Base-by-base conservation (phyloP, 2,797 vertebrate genomes). In the Spinus olivaceus region DNA sequence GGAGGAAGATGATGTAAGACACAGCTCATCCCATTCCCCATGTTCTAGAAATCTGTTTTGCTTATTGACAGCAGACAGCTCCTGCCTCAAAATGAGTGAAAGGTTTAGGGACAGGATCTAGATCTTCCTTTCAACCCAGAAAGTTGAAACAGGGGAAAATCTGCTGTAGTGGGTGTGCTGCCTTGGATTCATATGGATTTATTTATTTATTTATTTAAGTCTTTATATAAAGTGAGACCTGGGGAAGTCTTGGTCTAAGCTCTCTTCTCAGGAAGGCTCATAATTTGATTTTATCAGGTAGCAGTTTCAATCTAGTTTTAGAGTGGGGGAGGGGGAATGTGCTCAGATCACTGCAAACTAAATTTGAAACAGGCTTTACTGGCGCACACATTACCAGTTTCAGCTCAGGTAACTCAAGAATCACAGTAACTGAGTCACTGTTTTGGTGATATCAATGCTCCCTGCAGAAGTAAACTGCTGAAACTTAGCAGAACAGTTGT, bases 401-500 rank as follows among this genome's bases (percentile, higher is more conserved):
- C 79, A 81, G 61, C 3, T 17, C 72, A 91, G 84, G 64, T 92
- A 65, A 91, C 69, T 95, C 88, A 92, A 87, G 67, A 85, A 86
- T 86, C 54, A 49, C 13, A 21, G 10, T 30, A 71, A 85, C 79
- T 91, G 86, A 94, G 78, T 92, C 92, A 95, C 30, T 74, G 9
- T 69, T 92, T 90, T 63, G 17, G 50, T 95, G 65, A 89, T 64
- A 91, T 82, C 74, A 85, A 37, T 83, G 39, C 24, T 83, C 80
- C 51, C 76, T 86, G 35, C 51, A 84, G 44, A 0, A 81, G 35
- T 0, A 0, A 88, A 66, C 16, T 81, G 25, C 54, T 14, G 19
- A 76, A 92, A 69, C 24, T 51, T 74, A 81, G 27, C 79, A 76
- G 32, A 83, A 79, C 15, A 78, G 15, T 44, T 83, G 11, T 19